These are phyloP conservation scores for Clamator glandarius DNA, from an alignment of 2,797 vertebrate species.

Conservation along the genomic window DNA sequence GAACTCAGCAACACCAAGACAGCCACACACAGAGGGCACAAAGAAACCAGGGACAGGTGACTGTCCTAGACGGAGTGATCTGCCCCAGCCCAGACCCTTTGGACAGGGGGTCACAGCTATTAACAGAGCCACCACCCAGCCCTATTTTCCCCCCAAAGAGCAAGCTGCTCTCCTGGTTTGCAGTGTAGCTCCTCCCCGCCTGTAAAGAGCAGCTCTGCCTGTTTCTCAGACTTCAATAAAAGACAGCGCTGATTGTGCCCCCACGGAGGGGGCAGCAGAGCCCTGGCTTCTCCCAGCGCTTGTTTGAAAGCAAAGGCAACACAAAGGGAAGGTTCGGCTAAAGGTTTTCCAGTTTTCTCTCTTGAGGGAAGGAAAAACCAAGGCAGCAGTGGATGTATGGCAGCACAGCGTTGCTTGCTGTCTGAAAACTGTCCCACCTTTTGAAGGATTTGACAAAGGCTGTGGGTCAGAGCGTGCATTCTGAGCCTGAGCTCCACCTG, in stretches of 20 bases:
- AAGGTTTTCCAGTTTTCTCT: background rate
- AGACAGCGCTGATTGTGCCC: background rate
- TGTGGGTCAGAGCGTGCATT: rapidly evolving
- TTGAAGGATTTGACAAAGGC: background rate
- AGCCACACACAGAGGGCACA: rapidly evolving
- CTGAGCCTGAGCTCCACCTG: background rate
- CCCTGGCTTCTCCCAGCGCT: background rate
- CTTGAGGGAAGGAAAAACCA: no score
- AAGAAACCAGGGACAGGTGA: rapidly evolving
- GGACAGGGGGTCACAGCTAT: background rate
- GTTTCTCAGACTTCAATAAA: background rate
- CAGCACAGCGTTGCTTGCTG: background rate
- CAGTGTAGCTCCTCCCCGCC: background rate
- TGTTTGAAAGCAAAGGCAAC: background rate
- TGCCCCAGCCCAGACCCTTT: background rate
- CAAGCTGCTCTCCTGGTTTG: background rate
- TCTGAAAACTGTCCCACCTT: background rate
- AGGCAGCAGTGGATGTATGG: background rate
- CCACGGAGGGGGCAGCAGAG: background rate
- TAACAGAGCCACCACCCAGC: background rate
- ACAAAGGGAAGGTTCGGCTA: rapidly evolving
- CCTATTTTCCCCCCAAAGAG: no score
- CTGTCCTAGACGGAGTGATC: background rate
- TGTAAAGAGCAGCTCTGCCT: background rate
- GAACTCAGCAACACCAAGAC: rapidly evolving